Evolutionary conservation across 2,113 vertebrate genomes (phyloP), one percentile per base, ranked within the genome.

Genomic region (Notiomystis cincta): DNA sequence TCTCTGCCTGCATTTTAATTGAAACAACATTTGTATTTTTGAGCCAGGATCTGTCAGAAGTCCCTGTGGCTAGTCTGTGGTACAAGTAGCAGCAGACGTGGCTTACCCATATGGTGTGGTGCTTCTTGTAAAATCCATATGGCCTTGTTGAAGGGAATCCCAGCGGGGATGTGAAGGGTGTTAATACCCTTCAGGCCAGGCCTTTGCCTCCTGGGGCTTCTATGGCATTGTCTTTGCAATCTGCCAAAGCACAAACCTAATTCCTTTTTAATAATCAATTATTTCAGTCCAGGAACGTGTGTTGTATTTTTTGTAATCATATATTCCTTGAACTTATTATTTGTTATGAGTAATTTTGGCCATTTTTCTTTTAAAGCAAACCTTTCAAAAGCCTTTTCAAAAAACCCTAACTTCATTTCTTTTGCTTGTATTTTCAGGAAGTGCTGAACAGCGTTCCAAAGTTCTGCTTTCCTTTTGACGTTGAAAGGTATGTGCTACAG

Each of bases 381-480:
- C 61, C 27, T 65, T 71, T 44, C 67, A 81, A 89, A 97, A 93
- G n/a, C n/a, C 42, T 58, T 84, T 96, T 85, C n/a, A 82, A n/a
- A 58, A 81, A 16, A 15, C 22, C 24, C 4, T 97, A 82, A 97
- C 54, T 82, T 70, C 20, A 58, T 91, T 95, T 87, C 89, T 89
- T 73, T 33, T 48, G 23, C 97, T 85, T 98, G 13, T 73, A 25
- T 97, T 98, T 97, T 61, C 98, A 99, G 99, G 99, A 99, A 97
- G 98, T 99, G 78, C 98, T 99, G 84, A 99, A 98, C 98, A 99
- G 98, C 4, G 97, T 99, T 96, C 99, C 99, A 72, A 99, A 99
- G 98, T 99, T 99, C 98, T 99, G 99, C 98, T 99, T 99, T 98
- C 99, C 99, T 78, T 99, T 99, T 98, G 99, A 99, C 64, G 47